Evolutionary conservation across 2,888 invertebrate species (phyloP), one percentile per base, ranked within the genome.

Genomic region (Ichneumoninae sp.): DNA sequence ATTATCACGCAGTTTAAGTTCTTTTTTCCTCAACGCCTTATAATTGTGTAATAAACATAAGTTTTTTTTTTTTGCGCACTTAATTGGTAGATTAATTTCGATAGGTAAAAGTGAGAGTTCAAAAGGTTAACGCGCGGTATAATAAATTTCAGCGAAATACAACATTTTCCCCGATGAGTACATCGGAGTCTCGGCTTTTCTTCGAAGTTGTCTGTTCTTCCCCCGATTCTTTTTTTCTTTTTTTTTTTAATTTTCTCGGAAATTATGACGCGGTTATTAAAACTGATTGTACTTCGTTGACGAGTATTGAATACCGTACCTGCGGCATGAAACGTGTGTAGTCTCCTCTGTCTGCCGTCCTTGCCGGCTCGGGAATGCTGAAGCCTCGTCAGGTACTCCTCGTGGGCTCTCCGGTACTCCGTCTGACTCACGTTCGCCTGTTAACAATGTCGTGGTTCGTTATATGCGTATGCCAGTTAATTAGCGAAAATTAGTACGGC

Each of bases 391-490:
- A 96, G 94, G 93, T 96, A 96, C 92, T 95, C 94, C 87, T 94
- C 93, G 94, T 96, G 96, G 94, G 96, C 96, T 87, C 94, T 94
- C 79, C 94, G 94, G 93, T 96, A 96, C 91, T 96, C 96, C 86
- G 94, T 93, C 92, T 96, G 95, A 89, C 96, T 96, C 88, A 96
- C 95, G 94, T 96, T 96, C 89, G 95, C 95, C 96, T 96, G 94
- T 60, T 68, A 81, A 83, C 69, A 68, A 73, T 75, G 63, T 54
- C 73, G 50, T 76, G 73, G 57, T 77, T 44, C 54, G 80, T 83
- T 76, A 75, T 26, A 66, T 63, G 19, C 10, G 33, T 78, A 50
- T 70, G 36, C 74, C 69, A 57, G 69, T 81, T 78, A 81, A 81
- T 84, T 81, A 84, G 76, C 69, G 47, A 84, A 84, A 84, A 74